Conservation (phyloP, 2,113 vertebrate genomes). For the pig (Sus scrofa) region DNA sequence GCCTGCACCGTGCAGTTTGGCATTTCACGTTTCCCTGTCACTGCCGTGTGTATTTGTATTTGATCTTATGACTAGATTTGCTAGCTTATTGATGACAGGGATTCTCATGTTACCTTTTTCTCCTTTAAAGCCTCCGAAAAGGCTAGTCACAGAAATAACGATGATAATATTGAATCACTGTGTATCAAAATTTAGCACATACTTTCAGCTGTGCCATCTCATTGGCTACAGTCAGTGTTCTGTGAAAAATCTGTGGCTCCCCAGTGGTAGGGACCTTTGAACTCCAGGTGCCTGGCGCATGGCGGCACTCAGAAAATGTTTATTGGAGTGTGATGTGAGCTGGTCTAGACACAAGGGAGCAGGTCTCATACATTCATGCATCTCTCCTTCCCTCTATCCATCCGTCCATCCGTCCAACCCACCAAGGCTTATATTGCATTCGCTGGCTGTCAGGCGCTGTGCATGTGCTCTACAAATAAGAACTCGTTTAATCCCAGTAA, state of each 20-base stretch:
- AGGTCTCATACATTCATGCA: no score
- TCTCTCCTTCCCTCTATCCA: not conserved
- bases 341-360: not conserved
- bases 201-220: not conserved
- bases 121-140: not conserved
- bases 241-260: not conserved
- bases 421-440: not conserved
- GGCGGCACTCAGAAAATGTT: not conserved
- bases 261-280: not conserved
- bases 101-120: not conserved
- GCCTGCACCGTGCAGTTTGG: accelerated
- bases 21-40: not conserved
- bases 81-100: not conserved
- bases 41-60: not conserved
- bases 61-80: not conserved
- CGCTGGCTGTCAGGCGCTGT: not conserved
- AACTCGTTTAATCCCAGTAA: not conserved
- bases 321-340: not conserved
- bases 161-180: not conserved
- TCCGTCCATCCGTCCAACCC: not conserved
- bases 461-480: not conserved
- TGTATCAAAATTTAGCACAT: no score
- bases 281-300: not conserved
- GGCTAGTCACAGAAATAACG: not conserved
- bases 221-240: no score